Conservation (phyloP, 2,888 invertebrate genomes). For the Tuta absoluta region DNA sequence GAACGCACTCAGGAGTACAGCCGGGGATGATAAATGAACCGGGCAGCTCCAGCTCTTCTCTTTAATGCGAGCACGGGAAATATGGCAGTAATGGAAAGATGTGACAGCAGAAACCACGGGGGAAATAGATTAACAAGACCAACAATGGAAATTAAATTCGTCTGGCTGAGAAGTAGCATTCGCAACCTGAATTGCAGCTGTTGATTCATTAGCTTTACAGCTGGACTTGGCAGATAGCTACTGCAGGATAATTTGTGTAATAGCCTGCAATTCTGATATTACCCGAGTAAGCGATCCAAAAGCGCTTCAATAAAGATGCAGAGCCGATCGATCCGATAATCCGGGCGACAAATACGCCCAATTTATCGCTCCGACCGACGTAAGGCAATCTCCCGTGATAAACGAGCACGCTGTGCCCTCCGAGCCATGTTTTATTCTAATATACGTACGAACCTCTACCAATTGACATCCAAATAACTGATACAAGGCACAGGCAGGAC, state of each 20-base stretch:
- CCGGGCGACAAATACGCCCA: constrained; percentile 45
- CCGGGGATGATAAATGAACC: constrained; percentile 74
- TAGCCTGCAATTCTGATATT: neutral
- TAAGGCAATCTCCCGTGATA: constrained; percentile 44
- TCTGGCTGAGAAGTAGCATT: constrained; percentile 23
- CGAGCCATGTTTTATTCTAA: constrained; percentile 43
- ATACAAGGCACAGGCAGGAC: too few species aligned
- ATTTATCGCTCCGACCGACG: constrained; percentile 44
- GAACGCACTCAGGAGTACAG: constrained; percentile 70
- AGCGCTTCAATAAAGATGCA: constrained; percentile 21
- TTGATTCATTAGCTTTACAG: constrained; percentile 13
- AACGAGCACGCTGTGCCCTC: constrained; percentile 40
- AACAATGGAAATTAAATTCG: constrained; percentile 25
- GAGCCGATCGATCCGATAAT: constrained; percentile 42
- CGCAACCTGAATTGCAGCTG: neutral
- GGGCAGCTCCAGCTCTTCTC: constrained; percentile 61
- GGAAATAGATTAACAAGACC: constrained; percentile 45
- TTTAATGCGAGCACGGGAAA: constrained; percentile 53
- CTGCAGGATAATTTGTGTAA: constrained; percentile 8
- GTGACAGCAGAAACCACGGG: constrained; percentile 54
- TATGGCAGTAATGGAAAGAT: constrained; percentile 69
- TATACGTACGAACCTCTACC: constrained; percentile 37
- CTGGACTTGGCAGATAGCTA: constrained; percentile 10
- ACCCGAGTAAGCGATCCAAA: constrained; percentile 7
- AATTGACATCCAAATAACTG: constrained; percentile 21